Evolutionary conservation across 2,888 invertebrate species (phyloP).

Genomic region (Zele albiditarsus): DNA sequence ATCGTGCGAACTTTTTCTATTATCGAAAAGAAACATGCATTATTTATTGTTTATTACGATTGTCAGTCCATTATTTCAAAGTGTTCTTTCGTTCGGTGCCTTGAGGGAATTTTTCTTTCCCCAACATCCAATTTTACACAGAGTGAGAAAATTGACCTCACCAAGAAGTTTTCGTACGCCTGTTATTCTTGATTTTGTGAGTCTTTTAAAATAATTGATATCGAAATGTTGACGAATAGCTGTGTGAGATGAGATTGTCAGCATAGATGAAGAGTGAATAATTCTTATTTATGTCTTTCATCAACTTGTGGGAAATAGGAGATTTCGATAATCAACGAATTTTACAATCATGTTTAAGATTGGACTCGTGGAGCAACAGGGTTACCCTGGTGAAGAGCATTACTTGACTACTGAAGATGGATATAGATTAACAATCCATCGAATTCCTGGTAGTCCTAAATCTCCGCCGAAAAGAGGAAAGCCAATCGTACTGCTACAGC

Average conservation of each 20-base stretch:
- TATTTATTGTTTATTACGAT: not conserved
- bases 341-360: slow-evolving; percentile 45
- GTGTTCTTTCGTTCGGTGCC: not conserved
- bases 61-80: not conserved
- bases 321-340: too few species aligned
- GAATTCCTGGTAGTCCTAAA: slow-evolving; percentile 61
- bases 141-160: slow-evolving; percentile 5
- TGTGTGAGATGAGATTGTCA: not conserved
- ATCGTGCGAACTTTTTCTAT: not conserved
- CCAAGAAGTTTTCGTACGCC: not conserved
- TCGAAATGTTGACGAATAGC: not conserved
- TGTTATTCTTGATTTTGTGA: slow-evolving; percentile 36
- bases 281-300: too few species aligned
- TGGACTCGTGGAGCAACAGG: slow-evolving; percentile 56
- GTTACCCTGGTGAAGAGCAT: slow-evolving; percentile 64
- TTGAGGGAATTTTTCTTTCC: slow-evolving; percentile 34
- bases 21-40: not conserved
- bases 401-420: slow-evolving; percentile 62
- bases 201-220: slow-evolving; percentile 8
- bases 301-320: too few species aligned
- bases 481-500: slow-evolving; percentile 60
- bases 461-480: slow-evolving; percentile 52
- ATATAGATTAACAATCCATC: slow-evolving; percentile 59
- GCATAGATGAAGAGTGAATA: too few species aligned
- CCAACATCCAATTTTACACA: slow-evolving; percentile 11